Evolutionary conservation across 2,888 invertebrate genomes (phyloP), one percentile per base, ranked within the genome.

Genomic region (Choristoneura rosaceana): DNA sequence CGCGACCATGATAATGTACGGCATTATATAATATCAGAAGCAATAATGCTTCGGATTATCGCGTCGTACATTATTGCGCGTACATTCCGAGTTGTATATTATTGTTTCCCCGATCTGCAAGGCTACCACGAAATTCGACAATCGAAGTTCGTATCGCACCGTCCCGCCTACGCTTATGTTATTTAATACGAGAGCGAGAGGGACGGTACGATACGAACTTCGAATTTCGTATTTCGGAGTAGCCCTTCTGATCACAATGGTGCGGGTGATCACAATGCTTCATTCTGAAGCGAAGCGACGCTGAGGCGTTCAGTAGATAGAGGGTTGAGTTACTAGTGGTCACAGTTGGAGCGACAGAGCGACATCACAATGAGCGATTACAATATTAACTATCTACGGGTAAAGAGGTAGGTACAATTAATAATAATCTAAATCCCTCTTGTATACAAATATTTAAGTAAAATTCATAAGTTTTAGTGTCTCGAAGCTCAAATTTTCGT

Each of bases 381-480:
- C 59, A 71, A 62, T 67, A 68, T 71, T 58, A 14, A 67, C 71
- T 71, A 68, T 58, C 61, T 71, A 71, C 61, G 65, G 64, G 17
- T 66, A 66, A 47, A 17, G 47, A 55, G 25, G 25, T 25, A 25
- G 67, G 62, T 67, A 76, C 66, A 74, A 70, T 70, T 63, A 70
- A 73, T 74, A 76, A 68, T 62, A 73, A 74, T 71, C 52, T 63
- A 69, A 75, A 74, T 73, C 33, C 50, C 25, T 50, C 34, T 47
- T 61, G 5, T 81, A 80, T 80, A 83, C 81, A 86, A 84, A 55
- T 12, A 12, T 83, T 85, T 78, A 83, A 85, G 41, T 87, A 87
- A 70, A 85, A 87, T 89, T 91, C 92, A 91, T 91, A 92, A 92
- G 92, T 89, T 83, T 89, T 90, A 90, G 89, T 89, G 89, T 90